Base-by-base conservation (phyloP, 2,888 invertebrate genomes). In the Antheraea assamensis region DNA sequence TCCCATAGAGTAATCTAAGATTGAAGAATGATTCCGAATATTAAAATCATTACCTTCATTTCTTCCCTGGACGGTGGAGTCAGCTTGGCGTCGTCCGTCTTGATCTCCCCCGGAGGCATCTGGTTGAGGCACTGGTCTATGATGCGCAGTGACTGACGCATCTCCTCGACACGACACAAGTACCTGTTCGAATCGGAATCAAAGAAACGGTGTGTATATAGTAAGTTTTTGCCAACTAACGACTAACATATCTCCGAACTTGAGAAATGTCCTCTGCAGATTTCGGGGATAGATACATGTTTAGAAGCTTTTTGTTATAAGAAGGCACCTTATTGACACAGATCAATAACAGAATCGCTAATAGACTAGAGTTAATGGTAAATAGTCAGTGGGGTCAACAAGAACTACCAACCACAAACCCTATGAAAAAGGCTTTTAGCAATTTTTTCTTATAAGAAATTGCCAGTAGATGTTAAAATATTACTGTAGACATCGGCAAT, bases 111-210 rank as follows among this genome's bases (percentile, higher is more conserved):
- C 0, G 96, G 85, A 0, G 99, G 99, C 99, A 99, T 99, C 92
- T 99, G 96, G 93, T 99, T 99, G 75, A 99, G 92, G 85, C 99
- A 99, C 90, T 99, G 99, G 74, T 98, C 97, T 73, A 99, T 98
- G 81, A 99, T 99, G 76, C 97, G 96, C 72, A 99, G 91, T 0
- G 98, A 99, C 88, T 99, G 98, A 52, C 99, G 96, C 99, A 99
- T 98, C 92, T 98, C 98, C 82, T 98, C 97, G 7, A 98, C 85
- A n/a, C 98, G 97, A 81, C 97, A 97, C 76, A 99, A 91, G 90
- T 99, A 99, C 77, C 98, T 97, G 80, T 58, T 58, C 58, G 13
- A 24, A 58, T 58, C 10, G 13, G 3, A 24, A n/a, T 58, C 0
- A 3, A 3, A 3, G 13, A 19, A 52, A 21, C 21, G 5, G 3